Percentiles rank a stretch among this genome's conserved stretches.
phyloP scores from a whole-genome alignment of 2,888 invertebrate genomes.

The Trimorus sp. region DNA sequence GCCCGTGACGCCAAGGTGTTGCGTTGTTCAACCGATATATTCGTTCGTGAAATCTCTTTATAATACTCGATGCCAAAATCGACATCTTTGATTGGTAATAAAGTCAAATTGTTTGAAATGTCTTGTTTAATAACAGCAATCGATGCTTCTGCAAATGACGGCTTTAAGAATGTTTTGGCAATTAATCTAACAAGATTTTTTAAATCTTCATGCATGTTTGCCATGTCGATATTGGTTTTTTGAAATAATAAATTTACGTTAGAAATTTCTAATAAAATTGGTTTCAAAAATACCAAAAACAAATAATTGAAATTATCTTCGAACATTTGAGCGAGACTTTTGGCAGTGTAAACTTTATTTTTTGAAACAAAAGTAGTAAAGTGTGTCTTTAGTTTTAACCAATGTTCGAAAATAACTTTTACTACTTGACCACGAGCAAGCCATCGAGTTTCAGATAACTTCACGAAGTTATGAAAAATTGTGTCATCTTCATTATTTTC shows the following conservation, averaged over 20 bases:
- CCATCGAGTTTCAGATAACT: slow-evolving; percentile 58
- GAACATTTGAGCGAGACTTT: not conserved
- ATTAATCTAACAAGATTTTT: not conserved
- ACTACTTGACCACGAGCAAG: slow-evolving; percentile 39
- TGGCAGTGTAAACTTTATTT: no score
- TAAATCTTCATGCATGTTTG: not conserved
- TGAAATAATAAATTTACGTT: slow-evolving; percentile 3
- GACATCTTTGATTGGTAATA: slow-evolving; percentile 26
- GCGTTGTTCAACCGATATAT: slow-evolving; percentile 16
- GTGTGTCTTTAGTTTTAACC: slow-evolving; percentile 6
- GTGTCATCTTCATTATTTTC: slow-evolving; percentile 12
- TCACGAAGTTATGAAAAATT: slow-evolving; percentile 56
- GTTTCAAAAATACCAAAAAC: slow-evolving; percentile 2
- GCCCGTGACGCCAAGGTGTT: slow-evolving; percentile 30
- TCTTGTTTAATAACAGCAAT: not conserved
- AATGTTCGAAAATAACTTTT: slow-evolving; percentile 4
- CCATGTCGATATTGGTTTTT: not conserved
- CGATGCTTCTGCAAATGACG: not conserved
- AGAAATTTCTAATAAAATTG: slow-evolving; percentile 4
- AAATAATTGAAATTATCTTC: slow-evolving; percentile 1
- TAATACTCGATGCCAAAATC: slow-evolving; percentile 58
- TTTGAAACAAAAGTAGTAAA: not conserved
- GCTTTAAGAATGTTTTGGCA: slow-evolving; percentile 1
- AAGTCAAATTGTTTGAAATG: slow-evolving; percentile 37
- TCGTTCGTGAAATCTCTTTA: not conserved